Conservation (phyloP, 2,888 invertebrate species). For the Oxytorus armatus region DNA sequence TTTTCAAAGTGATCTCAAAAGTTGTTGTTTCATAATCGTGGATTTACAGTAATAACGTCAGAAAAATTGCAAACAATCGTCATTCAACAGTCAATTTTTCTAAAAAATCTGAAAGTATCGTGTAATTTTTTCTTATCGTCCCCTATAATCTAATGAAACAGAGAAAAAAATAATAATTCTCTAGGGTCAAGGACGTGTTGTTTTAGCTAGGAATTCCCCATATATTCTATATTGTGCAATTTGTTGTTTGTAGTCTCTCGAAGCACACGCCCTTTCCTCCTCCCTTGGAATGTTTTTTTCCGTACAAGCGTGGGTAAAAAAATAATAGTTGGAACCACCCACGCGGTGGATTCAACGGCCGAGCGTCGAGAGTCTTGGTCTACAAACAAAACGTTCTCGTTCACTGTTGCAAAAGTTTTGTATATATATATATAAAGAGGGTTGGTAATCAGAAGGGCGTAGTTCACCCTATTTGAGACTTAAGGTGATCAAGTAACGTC, state of each 20-base stretch:
- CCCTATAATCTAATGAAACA: not conserved
- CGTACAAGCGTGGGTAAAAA: slow-evolving; percentile 41
- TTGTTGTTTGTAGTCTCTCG: not conserved
- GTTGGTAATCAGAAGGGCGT: too few species aligned
- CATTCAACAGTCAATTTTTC: too few species aligned
- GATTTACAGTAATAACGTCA: too few species aligned
- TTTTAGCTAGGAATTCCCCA: not conserved
- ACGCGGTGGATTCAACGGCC: slow-evolving; percentile 54
- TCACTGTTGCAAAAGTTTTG: not conserved
- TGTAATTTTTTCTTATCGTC: not conserved
- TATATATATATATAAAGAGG: slow-evolving; percentile 4
- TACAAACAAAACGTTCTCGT: slow-evolving; percentile 42
- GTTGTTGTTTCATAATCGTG: too few species aligned
- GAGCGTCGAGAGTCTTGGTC: slow-evolving; percentile 34
- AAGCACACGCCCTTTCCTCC: slow-evolving; percentile 29
- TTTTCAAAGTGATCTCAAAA: too few species aligned
- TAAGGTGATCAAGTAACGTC: too few species aligned
- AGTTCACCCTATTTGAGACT: too few species aligned
- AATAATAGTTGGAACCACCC: slow-evolving; percentile 47
- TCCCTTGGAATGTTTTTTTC: slow-evolving; percentile 11
- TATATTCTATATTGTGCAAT: slow-evolving; percentile 10
- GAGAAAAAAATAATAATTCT: not conserved
- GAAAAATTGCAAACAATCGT: too few species aligned
- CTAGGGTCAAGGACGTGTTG: not conserved
- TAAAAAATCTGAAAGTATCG: not conserved